Percentiles rank a stretch among this genome's conserved stretches.
phyloP scores from a whole-genome alignment of 2,888 invertebrate genomes.

The Limenitis camilla region DNA sequence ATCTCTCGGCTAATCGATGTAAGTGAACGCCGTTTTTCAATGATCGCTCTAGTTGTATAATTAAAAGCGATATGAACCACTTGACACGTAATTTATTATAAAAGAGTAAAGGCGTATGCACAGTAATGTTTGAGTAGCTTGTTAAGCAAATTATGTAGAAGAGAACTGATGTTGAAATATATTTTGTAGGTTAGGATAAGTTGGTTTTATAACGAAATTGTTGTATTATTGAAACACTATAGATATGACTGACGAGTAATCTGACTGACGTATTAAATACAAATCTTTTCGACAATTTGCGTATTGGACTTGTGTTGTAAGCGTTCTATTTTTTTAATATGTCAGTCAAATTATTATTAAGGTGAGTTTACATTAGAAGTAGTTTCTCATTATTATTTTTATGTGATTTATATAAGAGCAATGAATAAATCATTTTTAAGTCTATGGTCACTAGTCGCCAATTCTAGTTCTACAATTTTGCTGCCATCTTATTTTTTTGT shows the following conservation, averaged over 20 bases:
- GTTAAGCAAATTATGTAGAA: slow-evolving; percentile 21
- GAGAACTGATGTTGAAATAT: slow-evolving; percentile 15
- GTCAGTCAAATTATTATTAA: slow-evolving; percentile 1
- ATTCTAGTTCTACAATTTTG: too few species aligned
- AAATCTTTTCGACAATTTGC: too few species aligned
- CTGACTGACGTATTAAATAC: background rate
- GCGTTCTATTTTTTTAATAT: slow-evolving; percentile 3
- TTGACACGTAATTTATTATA: too few species aligned
- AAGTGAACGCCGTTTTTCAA: too few species aligned
- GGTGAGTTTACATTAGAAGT: slow-evolving; percentile 2
- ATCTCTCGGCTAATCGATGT: too few species aligned
- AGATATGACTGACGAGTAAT: background rate
- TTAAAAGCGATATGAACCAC: too few species aligned
- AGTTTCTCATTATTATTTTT: background rate
- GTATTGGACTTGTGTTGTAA: too few species aligned
- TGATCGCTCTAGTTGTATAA: too few species aligned
- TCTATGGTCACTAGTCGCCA: too few species aligned
- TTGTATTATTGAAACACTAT: slow-evolving; percentile 4
- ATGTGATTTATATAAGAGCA: too few species aligned
- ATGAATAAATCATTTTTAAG: too few species aligned
- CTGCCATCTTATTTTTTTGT: too few species aligned
- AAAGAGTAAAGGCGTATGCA: slow-evolving; percentile 2
- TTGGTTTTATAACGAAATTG: slow-evolving; percentile 15
- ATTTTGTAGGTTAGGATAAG: slow-evolving; percentile 16
- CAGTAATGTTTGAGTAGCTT: slow-evolving; percentile 15